phyloP scores from a whole-genome alignment of 2,797 vertebrate genomes.

The Cyclura pinguis region DNA sequence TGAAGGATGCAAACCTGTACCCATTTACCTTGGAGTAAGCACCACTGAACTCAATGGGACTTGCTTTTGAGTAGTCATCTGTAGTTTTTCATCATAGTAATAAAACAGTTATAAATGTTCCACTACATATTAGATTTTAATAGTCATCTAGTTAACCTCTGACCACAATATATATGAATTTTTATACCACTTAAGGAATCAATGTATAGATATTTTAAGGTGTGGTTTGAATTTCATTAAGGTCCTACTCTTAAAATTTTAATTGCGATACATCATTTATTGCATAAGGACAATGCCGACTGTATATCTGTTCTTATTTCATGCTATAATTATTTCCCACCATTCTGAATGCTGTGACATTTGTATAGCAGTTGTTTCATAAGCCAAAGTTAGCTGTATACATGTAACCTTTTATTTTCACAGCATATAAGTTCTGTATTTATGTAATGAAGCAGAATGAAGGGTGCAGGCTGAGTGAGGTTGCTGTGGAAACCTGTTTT shows the following conservation, averaged over 20 bases:
- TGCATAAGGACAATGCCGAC: not conserved
- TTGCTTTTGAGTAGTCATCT: not conserved
- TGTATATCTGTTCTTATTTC: constrained; percentile 6
- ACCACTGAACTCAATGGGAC: not conserved
- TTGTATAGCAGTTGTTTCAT: constrained; percentile 38
- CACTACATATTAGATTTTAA: not conserved
- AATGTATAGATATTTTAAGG: not conserved
- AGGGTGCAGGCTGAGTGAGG: constrained; percentile 67
- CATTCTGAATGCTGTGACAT: not conserved
- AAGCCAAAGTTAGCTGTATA: constrained; percentile 50
- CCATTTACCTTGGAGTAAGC: not conserved
- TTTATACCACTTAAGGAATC: not conserved
- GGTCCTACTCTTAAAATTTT: not conserved
- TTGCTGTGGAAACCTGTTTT: constrained; percentile 78
- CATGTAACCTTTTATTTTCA: constrained; percentile 50
- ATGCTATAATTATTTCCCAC: not conserved
- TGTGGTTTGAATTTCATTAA: not conserved
- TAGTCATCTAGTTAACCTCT: not conserved
- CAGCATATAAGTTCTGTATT: constrained; percentile 65
- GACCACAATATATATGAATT: not conserved
- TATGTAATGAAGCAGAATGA: constrained; percentile 74
- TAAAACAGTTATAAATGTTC: not conserved
- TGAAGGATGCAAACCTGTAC: not conserved
- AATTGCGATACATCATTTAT: not conserved
- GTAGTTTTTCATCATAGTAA: not conserved